Evolutionary conservation across 1,140 invertebrate genomes (phyloP), one percentile per base, ranked within the genome.

Genomic region (Hyposmocoma kahamanoa): DNA sequence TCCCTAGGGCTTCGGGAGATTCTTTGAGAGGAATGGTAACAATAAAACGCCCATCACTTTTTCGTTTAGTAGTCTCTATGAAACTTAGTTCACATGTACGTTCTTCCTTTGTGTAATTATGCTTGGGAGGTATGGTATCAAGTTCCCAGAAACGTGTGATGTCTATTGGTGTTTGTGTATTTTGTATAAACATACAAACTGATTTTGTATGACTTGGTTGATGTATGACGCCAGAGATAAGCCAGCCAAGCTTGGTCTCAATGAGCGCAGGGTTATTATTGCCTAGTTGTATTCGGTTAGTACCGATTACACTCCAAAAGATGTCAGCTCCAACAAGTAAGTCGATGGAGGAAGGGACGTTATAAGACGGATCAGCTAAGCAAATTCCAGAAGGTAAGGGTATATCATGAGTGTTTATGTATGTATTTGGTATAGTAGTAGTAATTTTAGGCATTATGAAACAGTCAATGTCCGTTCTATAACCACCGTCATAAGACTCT

Each of bases 211-310:
- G 30, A 19, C 19, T 39, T 20, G 15, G 21, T 6, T 43, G 4
- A 26, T 13, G 13, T 11, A 49, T 22, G 6, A 22, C 11, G 6
- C 48, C 54, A 18, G 43, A 46, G n/a, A 56, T 10, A 22, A 51
- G n/a, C 54, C 54, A 56, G 22, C 54, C 54, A 10, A 56, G 19
- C 26, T 56, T 56, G 4, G 54, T 42, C 39, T 56, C 43, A 22
- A 10, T 26, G 18, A 56, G 19, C 20, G 9, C 21, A 22, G 52
- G 46, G 1, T 44, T 13, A n/a, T 42, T 4, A 22, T 50, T 55
- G 11, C 53, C 47, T 42, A 49, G 19, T 2, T 49, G 2, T 5
- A 49, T 42, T 1, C 8, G 11, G 5, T 42, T 28, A 18, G 24
- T 4, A 10, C 45, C 19, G 3, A 47, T 4, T 1, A 47, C 30